Conservation (phyloP, 1,140 invertebrate species). For the Drosophila mayri region DNA sequence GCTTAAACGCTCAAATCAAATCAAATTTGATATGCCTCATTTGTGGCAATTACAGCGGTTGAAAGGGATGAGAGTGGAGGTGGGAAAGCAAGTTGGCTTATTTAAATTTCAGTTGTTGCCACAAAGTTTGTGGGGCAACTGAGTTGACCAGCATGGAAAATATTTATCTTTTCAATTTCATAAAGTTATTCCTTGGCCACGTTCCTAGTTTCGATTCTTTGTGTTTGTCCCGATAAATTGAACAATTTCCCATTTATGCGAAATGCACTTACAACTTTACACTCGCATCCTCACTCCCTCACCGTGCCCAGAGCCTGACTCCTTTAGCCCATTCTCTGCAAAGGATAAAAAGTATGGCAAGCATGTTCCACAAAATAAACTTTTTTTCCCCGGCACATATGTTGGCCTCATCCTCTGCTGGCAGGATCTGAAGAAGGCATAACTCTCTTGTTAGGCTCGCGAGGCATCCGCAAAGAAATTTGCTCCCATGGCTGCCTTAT, state of each 20-base stretch:
- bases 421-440: slow-evolving; percentile 17
- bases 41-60: slow-evolving; percentile 54
- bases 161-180: slow-evolving; percentile 69
- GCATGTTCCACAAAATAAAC: slow-evolving; percentile 53
- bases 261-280: slow-evolving; percentile 71
- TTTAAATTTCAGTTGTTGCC: slow-evolving; percentile 34
- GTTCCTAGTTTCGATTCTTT: slow-evolving; percentile 40
- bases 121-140: slow-evolving; percentile 7
- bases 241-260: slow-evolving; percentile 74
- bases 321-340: slow-evolving; percentile 11
- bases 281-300: background rate
- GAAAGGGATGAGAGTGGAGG: background rate
- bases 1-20: slow-evolving; percentile 56
- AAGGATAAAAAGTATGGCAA: slow-evolving; percentile 61
- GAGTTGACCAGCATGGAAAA: slow-evolving; percentile 59
- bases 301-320: slow-evolving; percentile 9
- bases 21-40: slow-evolving; percentile 69
- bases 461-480: slow-evolving; percentile 45
- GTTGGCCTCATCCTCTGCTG: background rate
- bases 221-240: slow-evolving; percentile 62
- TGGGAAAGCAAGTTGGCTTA: slow-evolving; percentile 8
- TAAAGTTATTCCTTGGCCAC: slow-evolving; percentile 48
- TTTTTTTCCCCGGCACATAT: slow-evolving; percentile 31
- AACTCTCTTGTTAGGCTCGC: slow-evolving; percentile 51
- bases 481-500: slow-evolving; percentile 4